Evolutionary conservation across 2,113 vertebrate species (phyloP).

Genomic region (Pantherophis guttatus): DNA sequence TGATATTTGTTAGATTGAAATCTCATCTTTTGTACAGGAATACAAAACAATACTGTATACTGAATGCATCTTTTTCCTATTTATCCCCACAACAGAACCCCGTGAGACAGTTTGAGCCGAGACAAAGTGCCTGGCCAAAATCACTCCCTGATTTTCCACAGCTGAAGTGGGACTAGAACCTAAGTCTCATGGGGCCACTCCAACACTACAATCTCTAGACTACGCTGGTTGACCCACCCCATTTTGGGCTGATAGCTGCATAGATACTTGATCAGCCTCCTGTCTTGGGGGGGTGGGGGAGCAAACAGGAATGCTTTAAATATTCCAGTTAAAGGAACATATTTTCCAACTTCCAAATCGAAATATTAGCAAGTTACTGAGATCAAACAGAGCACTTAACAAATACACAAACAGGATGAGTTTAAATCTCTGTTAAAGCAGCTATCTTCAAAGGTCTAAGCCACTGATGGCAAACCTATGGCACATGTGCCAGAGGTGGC

Average conservation of each 20-base stretch:
- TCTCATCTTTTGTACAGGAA: background rate
- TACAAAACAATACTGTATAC: background rate
- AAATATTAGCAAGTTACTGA: background rate
- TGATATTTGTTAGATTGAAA: background rate
- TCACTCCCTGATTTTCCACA: background rate
- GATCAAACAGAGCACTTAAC: background rate
- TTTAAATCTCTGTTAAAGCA: background rate
- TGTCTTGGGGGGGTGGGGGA: no score
- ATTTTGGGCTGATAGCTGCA: background rate
- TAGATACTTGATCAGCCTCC: background rate
- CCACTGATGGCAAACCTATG: background rate
- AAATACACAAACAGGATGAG: background rate
- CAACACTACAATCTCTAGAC: background rate
- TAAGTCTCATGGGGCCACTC: background rate
- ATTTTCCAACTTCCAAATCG: constrained; percentile 17
- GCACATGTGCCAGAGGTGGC: no score
- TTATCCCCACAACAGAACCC: background rate
- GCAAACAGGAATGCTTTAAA: background rate
- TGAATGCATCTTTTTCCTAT: background rate
- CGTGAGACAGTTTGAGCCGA: background rate
- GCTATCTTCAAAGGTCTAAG: background rate
- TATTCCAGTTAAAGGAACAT: background rate
- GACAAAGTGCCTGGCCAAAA: background rate
- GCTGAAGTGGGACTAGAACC: background rate
- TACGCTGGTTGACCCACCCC: background rate